Evolutionary conservation across 2,888 invertebrate genomes (phyloP).

Genomic region (Chironomus tentans): DNA sequence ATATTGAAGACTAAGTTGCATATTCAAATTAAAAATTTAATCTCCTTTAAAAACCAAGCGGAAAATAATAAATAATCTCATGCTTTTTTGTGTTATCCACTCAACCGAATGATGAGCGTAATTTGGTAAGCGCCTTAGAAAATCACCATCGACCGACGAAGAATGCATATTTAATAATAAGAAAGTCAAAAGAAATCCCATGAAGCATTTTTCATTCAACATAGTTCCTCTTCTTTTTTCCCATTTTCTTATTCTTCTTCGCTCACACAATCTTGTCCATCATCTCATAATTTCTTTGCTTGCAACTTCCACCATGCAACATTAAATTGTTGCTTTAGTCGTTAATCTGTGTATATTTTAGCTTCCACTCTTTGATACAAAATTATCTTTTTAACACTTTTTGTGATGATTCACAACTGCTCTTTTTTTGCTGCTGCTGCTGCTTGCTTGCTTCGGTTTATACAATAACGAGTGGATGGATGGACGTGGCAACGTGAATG

Average conservation of each 20-base stretch:
- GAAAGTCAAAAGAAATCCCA: no score
- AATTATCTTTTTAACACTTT: conserved; percentile 25
- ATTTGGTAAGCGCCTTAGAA: no score
- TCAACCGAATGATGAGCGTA: no score
- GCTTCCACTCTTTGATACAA: conserved; percentile 19
- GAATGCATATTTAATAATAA: no score
- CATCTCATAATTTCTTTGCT: not conserved
- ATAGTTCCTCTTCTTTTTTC: not conserved
- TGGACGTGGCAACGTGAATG: not conserved
- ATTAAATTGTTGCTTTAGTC: conserved; percentile 13
- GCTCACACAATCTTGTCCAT: not conserved
- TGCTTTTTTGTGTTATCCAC: no score
- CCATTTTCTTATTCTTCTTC: not conserved
- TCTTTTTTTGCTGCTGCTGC: not conserved
- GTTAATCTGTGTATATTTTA: conserved; percentile 20
- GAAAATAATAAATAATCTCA: no score
- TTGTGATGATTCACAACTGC: conserved; percentile 6
- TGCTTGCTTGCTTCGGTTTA: not conserved
- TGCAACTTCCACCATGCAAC: not conserved
- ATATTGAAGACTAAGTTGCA: no score
- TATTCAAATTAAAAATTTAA: no score
- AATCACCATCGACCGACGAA: no score
- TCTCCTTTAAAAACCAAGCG: no score
- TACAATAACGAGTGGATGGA: not conserved
- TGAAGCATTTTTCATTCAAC: not conserved